Evolutionary conservation across 1,140 invertebrate genomes (phyloP).

Genomic region (Aporrectodea caliginosa): DNA sequence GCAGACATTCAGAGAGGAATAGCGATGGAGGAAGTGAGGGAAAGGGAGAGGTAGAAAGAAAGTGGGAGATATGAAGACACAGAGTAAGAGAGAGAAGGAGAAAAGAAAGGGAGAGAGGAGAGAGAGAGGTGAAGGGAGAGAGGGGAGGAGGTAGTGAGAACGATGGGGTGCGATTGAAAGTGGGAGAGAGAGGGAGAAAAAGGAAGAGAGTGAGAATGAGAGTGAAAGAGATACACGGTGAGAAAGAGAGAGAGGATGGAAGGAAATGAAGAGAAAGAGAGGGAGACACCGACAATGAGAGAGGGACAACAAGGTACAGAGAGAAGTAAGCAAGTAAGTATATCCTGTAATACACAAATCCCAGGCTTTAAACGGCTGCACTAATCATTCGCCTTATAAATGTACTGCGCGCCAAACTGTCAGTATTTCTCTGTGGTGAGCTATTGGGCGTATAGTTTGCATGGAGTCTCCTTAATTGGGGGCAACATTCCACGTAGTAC

Average conservation of each 20-base stretch:
- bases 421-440: no score
- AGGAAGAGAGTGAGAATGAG: not conserved
- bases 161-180: not conserved
- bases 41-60: not conserved
- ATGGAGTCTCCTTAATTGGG: no score
- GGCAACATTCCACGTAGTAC: no score
- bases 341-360: no score
- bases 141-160: not conserved
- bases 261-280: not conserved
- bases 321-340: not conserved
- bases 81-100: not conserved
- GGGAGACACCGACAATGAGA: not conserved
- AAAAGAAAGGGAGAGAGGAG: not conserved
- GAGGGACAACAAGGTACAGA: slow-evolving; percentile 11
- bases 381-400: no score
- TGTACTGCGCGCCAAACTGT: no score
- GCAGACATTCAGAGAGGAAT: not conserved
- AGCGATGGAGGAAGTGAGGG: not conserved
- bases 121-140: not conserved
- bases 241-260: not conserved
- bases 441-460: no score
- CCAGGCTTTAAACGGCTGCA: no score
- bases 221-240: not conserved
- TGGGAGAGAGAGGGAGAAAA: not conserved
- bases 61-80: not conserved